Evolutionary conservation across 2,113 vertebrate genomes (phyloP).

Genomic region (Platichthys stellatus): DNA sequence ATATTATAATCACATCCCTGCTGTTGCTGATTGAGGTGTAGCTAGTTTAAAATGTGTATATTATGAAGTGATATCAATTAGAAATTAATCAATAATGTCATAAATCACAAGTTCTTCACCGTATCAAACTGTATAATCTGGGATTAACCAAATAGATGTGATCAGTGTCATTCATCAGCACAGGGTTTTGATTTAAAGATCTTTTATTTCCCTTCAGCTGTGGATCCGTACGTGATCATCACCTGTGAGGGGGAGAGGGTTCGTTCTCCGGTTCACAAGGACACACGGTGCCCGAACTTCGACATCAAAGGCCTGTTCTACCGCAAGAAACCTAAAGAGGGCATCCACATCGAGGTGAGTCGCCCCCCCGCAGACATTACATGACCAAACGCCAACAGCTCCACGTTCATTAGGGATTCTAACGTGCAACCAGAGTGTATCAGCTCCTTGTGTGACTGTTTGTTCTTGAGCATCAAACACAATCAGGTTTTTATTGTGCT

Average conservation of each 20-base stretch:
- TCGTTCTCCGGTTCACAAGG: slow-evolving; percentile 86
- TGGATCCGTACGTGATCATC: slow-evolving; percentile 92
- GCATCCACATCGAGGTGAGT: slow-evolving; percentile 90
- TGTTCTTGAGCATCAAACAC: no score
- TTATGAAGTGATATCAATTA: neutral
- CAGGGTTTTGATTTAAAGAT: neutral
- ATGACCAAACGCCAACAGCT: no score
- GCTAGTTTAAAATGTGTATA: no score
- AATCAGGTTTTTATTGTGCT: no score
- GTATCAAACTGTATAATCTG: no score
- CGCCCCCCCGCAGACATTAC: neutral
- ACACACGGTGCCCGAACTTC: slow-evolving; percentile 86
- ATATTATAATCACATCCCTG: neutral
- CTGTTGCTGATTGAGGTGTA: neutral
- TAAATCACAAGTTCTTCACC: no score
- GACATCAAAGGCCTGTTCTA: slow-evolving; percentile 93
- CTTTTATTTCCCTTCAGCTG: slow-evolving; percentile 71
- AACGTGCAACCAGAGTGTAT: no score
- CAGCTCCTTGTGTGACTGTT: no score
- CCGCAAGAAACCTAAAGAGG: slow-evolving; percentile 90
- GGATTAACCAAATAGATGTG: no score
- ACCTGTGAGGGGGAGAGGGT: slow-evolving; percentile 91
- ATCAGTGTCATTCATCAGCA: neutral
- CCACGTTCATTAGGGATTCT: no score
- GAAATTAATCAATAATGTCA: neutral